These are phyloP conservation scores for Medauroidea extradentata DNA, from an alignment of 1,140 invertebrate genomes.

Conservation along the genomic window DNA sequence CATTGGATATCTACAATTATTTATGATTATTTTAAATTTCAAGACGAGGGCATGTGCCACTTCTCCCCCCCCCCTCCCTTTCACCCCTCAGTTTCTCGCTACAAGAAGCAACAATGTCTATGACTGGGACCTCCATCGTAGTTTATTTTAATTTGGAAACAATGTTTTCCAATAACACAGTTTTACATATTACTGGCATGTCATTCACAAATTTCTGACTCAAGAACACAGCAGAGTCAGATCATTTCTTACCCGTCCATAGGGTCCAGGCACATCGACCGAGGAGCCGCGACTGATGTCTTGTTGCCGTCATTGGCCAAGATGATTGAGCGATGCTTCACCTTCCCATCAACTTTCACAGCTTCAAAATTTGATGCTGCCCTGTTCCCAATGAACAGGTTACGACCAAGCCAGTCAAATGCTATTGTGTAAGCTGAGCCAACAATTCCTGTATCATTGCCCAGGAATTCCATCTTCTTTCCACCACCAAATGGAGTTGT, in stretches of 20 bases:
- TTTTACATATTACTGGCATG: no score
- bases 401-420: slow-evolving; percentile 94
- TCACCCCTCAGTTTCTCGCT: no score
- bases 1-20: no score
- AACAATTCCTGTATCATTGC: slow-evolving; percentile 73
- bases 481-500: slow-evolving; percentile 80
- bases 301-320: slow-evolving; percentile 86
- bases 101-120: no score
- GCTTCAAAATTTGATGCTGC: slow-evolving; percentile 90
- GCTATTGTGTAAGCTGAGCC: slow-evolving; percentile 88
- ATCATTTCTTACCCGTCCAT: slow-evolving; percentile 77
- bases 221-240: no score
- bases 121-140: no score
- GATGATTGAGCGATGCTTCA: slow-evolving; percentile 79
- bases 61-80: no score
- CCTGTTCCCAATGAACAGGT: slow-evolving; percentile 90
- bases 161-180: no score
- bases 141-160: no score
- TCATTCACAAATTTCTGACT: no score
- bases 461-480: slow-evolving; percentile 80
- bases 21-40: no score
- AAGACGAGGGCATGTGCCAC: no score
- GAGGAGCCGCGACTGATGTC: slow-evolving; percentile 82
- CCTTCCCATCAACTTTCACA: slow-evolving; percentile 79
- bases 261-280: slow-evolving; percentile 85